Evolutionary conservation across 2,113 vertebrate species (phyloP).

Genomic region (Aegithalos caudatus): DNA sequence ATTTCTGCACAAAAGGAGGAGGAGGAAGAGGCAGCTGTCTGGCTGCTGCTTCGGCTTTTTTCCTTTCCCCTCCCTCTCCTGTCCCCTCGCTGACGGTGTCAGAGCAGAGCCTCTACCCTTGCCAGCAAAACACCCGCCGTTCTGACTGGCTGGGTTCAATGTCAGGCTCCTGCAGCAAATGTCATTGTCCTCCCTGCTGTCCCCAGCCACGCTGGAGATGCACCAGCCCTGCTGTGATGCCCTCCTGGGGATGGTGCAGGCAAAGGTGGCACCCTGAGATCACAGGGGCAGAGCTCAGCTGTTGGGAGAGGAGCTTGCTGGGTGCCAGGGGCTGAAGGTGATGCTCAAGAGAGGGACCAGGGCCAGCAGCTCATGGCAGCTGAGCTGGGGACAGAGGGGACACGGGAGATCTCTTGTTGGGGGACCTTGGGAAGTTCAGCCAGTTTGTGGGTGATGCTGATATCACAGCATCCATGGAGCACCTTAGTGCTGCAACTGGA

Average conservation of each 20-base stretch:
- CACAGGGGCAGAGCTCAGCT: neutral
- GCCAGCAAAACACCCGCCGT: conserved; percentile 56
- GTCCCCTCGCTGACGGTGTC: conserved; percentile 32
- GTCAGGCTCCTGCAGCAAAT: conserved; percentile 62
- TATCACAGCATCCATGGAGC: fast-evolving
- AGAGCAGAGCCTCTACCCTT: conserved; percentile 27
- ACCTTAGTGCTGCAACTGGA: fast-evolving
- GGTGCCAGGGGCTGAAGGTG: neutral
- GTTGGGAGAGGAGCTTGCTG: neutral
- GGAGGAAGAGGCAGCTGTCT: conserved; percentile 64
- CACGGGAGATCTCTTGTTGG: fast-evolving
- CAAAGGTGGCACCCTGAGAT: neutral
- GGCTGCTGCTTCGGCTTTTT: conserved; percentile 57
- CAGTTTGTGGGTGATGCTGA: neutral
- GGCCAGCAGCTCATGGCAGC: neutral
- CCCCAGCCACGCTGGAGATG: neutral
- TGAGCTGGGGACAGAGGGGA: neutral
- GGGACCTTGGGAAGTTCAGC: neutral
- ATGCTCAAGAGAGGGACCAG: neutral
- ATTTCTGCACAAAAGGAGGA: conserved; percentile 66
- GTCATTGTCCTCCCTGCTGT: conserved; percentile 9
- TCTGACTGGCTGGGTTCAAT: conserved; percentile 62
- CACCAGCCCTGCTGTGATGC: neutral
- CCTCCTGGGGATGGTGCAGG: neutral
- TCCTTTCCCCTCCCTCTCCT: conserved; percentile 53